Conservation (phyloP, 1,140 invertebrate genomes). For the Acarapis woodi region DNA sequence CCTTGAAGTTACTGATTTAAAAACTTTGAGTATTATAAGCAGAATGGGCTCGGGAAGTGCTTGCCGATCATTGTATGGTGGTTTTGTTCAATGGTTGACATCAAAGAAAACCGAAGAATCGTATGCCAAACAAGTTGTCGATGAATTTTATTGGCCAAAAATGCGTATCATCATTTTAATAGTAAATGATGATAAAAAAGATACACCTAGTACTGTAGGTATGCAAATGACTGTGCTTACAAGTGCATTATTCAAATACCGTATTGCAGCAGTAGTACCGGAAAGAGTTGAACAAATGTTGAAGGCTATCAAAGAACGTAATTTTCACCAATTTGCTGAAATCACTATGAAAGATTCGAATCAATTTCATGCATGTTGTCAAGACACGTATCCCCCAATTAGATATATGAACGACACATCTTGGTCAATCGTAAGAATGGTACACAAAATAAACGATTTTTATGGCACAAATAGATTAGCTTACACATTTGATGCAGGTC, state of each 20-base stretch:
- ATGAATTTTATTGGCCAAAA: conserved; percentile 56
- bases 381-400: conserved; percentile 81
- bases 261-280: conserved; percentile 39
- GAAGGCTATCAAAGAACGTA: conserved; percentile 37
- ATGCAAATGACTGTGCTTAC: conserved; percentile 59
- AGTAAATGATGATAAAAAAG: conserved; percentile 54
- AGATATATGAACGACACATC: conserved; percentile 71
- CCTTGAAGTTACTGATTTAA: too few relatives aligned
- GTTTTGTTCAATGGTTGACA: conserved; percentile 68
- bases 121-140: conserved; percentile 32
- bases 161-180: conserved; percentile 68
- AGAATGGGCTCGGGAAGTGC: conserved; percentile 72
- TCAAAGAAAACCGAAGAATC: conserved; percentile 55
- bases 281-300: conserved; percentile 32
- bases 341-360: conserved; percentile 94
- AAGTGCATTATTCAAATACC: conserved; percentile 44
- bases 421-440: conserved; percentile 38
- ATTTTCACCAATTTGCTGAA: conserved; percentile 66
- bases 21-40: conserved; percentile 32
- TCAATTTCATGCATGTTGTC: conserved; percentile 75
- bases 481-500: conserved; percentile 91
- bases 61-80: conserved; percentile 72
- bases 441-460: conserved; percentile 48
- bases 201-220: conserved; percentile 56
- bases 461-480: conserved; percentile 32